Conservation (phyloP, 1,140 invertebrate species). For the Lasaia peninsularis region DNA sequence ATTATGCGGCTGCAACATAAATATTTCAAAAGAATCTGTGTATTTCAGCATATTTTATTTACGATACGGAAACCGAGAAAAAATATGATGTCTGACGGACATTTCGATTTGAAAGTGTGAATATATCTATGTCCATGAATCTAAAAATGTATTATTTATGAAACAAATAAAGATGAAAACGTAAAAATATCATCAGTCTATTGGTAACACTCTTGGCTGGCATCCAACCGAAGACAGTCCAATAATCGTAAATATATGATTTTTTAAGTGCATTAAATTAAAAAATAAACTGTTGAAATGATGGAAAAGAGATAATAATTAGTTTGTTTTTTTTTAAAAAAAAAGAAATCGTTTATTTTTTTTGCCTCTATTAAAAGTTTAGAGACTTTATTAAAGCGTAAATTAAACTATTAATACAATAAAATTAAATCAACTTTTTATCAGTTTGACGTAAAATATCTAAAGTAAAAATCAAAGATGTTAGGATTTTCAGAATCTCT, state of each 20-base stretch:
- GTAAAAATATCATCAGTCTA: constrained; percentile 7
- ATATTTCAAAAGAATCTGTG: too few relatives aligned
- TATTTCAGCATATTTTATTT: too few relatives aligned
- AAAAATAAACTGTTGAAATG: neutral
- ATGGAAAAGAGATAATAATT: neutral
- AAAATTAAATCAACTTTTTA: too few relatives aligned
- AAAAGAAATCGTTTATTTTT: too few relatives aligned
- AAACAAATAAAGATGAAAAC: constrained; percentile 5
- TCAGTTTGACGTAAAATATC: too few relatives aligned
- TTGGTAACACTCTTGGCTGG: neutral
- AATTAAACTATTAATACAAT: too few relatives aligned
- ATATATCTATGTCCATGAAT: neutral
- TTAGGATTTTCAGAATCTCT: too few relatives aligned
- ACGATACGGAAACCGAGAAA: neutral
- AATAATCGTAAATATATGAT: constrained; percentile 3
- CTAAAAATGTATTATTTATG: constrained; percentile 6
- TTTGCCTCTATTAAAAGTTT: too few relatives aligned
- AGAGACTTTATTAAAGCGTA: too few relatives aligned
- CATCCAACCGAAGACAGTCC: neutral
- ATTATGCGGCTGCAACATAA: too few relatives aligned
- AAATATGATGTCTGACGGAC: neutral
- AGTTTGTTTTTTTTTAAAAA: too few relatives aligned
- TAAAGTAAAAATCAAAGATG: too few relatives aligned
- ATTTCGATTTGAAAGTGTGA: neutral
- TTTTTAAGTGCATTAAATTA: neutral